Base-by-base conservation (phyloP, 2,113 vertebrate species). In the Dryoscopus gambensis region DNA sequence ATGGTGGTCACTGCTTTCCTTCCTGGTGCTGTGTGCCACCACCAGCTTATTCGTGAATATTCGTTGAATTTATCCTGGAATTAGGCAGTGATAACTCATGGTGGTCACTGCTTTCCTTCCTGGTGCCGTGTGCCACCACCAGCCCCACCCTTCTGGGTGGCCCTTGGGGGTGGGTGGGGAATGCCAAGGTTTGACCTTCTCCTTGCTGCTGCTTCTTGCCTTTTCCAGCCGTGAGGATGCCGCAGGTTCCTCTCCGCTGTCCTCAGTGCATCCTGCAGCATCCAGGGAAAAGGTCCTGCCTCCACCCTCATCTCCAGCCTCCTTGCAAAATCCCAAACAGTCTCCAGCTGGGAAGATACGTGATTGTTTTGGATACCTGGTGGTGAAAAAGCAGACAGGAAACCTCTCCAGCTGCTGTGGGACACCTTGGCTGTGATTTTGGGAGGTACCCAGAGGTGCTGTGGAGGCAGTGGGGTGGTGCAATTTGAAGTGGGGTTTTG, bases 351-450 rank as follows among this genome's bases (percentile, higher is more conserved):
- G 70, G 83, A 85, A 46, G 15, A 62, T 9, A 7, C 28, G 11
- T 13, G 5, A 27, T 27, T 0, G 0, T 33, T 88, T 78, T 57
- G 83, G 50, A 28, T n/a, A 5, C 1, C 23, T 46, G 35, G 18
- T 3, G 23, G 17, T 37, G 35, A 31, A 79, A 68, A 10, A 28
- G 20, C 20, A 50, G 82, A 64, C 79, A 15, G 63, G 67, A 49
- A 86, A 60, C 10, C 0, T 0, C 50, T 60, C 30, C 30, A 47
- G 35, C 15, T 1, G 4, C 76, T 44, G 35, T 14, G 1, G 2
- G 62, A 9, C 31, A 53, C 19, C 15, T 31, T 55, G n/a, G 21
- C 18, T 67, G 69, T 28, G 44, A 27, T 59, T 56, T 21, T 13
- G 31, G 35, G 62, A 76, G 42, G 44, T 16, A 25, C 7, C 18